Conservation (phyloP, 2,113 vertebrate genomes). For the Etheostoma cragini region DNA sequence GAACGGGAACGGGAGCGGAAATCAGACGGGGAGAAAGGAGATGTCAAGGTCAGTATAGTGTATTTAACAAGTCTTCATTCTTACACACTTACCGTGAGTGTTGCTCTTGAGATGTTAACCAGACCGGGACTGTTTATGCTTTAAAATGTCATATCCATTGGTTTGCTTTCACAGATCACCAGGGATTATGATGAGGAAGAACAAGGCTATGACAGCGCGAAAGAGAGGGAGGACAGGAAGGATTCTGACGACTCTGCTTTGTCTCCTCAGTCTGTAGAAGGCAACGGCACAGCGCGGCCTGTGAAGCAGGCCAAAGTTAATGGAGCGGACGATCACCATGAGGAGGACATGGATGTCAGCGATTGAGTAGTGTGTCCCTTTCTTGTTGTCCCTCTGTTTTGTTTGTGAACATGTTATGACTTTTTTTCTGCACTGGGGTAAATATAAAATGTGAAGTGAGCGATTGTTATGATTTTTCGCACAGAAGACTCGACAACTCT, state of each 20-base stretch:
- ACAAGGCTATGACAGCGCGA: slow-evolving; percentile 96
- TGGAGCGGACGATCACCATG: slow-evolving; percentile 90
- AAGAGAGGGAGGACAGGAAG: slow-evolving; percentile 88
- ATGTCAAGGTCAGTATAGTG: slow-evolving; percentile 88
- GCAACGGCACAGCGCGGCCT: slow-evolving; percentile 74
- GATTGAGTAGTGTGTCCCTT: slow-evolving; percentile 83
- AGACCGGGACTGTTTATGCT: neutral
- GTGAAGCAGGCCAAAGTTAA: slow-evolving; percentile 91
- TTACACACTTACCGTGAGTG: neutral
- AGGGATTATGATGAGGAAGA: slow-evolving; percentile 97
- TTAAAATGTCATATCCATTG: neutral
- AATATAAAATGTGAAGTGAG: slow-evolving; percentile 68
- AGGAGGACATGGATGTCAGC: slow-evolving; percentile 98
- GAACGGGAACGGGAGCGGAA: slow-evolving; percentile 90
- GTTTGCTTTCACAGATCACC: slow-evolving; percentile 87
- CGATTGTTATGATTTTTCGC: slow-evolving; percentile 32
- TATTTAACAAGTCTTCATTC: neutral
- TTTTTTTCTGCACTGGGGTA: slow-evolving; percentile 1
- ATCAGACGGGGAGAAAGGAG: slow-evolving; percentile 91
- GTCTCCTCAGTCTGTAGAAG: slow-evolving; percentile 80
- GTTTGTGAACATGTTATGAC: slow-evolving; percentile 44
- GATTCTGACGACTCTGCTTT: slow-evolving; percentile 83
- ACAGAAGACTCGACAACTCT: slow-evolving; percentile 4
- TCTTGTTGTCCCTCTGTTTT: slow-evolving; percentile 33
- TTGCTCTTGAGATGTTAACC: neutral